Conservation (phyloP, 2,797 vertebrate genomes). For the Myiotriccus ornatus region DNA sequence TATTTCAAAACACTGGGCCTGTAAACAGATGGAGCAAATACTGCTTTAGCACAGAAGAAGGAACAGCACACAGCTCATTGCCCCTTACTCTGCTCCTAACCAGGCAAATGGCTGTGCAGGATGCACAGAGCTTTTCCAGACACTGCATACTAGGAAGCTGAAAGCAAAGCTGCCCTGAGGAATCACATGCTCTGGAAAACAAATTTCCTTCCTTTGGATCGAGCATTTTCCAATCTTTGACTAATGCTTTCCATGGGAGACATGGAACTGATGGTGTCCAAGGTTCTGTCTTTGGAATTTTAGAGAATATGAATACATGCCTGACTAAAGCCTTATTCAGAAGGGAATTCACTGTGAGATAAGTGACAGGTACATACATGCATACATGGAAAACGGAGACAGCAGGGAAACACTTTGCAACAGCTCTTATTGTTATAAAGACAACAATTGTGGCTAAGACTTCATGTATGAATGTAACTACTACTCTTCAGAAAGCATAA, state of each 20-base stretch:
- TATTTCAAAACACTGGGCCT: background rate
- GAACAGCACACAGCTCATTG: background rate
- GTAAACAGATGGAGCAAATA: background rate
- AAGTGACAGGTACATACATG: background rate
- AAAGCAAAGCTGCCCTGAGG: background rate
- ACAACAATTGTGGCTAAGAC: background rate
- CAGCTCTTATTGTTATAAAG: background rate
- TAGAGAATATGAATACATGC: background rate
- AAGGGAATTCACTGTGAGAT: background rate
- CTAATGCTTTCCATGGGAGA: background rate
- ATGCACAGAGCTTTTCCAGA: background rate
- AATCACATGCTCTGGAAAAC: background rate
- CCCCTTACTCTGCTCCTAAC: background rate
- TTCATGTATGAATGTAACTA: background rate
- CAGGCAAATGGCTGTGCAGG: background rate
- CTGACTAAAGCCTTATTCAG: background rate
- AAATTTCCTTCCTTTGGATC: background rate
- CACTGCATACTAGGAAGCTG: background rate
- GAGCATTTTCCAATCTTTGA: background rate
- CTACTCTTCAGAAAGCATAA: background rate
- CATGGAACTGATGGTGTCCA: background rate
- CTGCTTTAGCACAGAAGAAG: background rate
- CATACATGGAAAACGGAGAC: background rate
- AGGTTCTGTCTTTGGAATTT: background rate
- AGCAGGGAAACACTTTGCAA: background rate